These are phyloP conservation scores for Cottoperca gobio DNA, from an alignment of 2,797 vertebrate species.

Conservation along the genomic window DNA sequence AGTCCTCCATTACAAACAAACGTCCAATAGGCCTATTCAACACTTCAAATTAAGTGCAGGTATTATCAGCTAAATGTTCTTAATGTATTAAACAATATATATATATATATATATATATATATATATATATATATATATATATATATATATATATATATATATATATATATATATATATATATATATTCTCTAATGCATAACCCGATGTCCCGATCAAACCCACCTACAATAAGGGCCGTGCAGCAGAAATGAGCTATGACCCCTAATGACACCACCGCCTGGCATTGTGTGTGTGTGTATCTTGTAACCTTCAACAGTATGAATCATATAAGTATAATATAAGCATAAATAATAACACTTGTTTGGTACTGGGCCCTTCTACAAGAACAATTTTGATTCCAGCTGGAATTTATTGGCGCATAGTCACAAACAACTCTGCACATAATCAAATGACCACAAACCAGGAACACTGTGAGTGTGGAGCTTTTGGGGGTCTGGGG, in stretches of 20 bases:
- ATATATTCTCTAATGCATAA: too few species aligned
- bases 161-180: too few species aligned
- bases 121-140: too few species aligned
- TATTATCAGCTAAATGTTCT: not conserved
- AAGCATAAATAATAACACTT: not conserved
- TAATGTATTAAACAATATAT: too few species aligned
- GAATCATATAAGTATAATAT: not conserved
- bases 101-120: too few species aligned
- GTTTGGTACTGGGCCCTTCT: not conserved
- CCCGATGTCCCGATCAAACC: too few species aligned
- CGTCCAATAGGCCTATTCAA: not conserved
- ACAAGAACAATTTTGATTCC: not conserved
- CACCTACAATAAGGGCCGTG: not conserved
- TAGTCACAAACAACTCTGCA: not conserved
- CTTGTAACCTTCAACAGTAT: not conserved
- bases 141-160: too few species aligned
- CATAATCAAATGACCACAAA: not conserved
- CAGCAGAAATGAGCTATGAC: not conserved
- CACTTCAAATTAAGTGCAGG: not conserved
- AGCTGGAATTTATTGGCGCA: not conserved
- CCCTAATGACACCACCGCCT: not conserved
- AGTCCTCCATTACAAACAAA: not conserved
- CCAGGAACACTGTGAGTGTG: too few species aligned
- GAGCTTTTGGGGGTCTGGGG: not conserved
- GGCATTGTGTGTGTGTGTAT: not conserved